These are phyloP conservation scores for Dryococelus australis DNA, from an alignment of 2,888 invertebrate genomes.

Conservation along the genomic window DNA sequence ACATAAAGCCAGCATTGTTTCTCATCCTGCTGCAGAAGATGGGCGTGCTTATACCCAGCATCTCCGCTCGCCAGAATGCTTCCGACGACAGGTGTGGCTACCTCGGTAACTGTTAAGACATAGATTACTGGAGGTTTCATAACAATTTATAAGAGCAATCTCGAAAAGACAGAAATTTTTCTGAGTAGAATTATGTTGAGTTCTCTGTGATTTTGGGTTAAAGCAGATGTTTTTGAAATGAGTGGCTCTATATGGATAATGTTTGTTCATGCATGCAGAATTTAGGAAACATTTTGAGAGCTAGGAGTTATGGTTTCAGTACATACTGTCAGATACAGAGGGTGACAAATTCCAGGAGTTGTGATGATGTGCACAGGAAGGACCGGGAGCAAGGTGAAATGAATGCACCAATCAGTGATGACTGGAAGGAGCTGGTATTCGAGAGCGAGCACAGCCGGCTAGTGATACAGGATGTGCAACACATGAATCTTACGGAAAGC, in stretches of 20 bases:
- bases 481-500: slow-evolving; percentile 66
- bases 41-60: slow-evolving; percentile 66
- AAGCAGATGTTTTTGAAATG: too few relatives aligned
- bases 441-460: slow-evolving; percentile 60
- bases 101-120: neutral
- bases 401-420: slow-evolving; percentile 41
- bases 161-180: too few relatives aligned
- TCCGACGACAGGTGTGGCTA: slow-evolving; percentile 63
- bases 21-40: slow-evolving; percentile 75
- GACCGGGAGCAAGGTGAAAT: slow-evolving; percentile 35
- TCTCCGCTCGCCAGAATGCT: slow-evolving; percentile 61
- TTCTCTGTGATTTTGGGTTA: too few relatives aligned
- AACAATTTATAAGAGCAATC: too few relatives aligned
- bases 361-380: slow-evolving; percentile 32
- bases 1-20: slow-evolving; percentile 81
- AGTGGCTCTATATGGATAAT: too few relatives aligned
- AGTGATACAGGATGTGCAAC: slow-evolving; percentile 64
- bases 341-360: too few relatives aligned
- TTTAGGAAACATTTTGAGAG: too few relatives aligned
- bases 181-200: too few relatives aligned
- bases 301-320: too few relatives aligned
- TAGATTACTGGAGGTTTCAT: too few relatives aligned
- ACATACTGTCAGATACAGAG: too few relatives aligned
- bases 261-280: too few relatives aligned
- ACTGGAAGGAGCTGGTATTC: slow-evolving; percentile 39